Percentiles rank a stretch among this genome's conserved stretches.
phyloP scores from a whole-genome alignment of 2,888 invertebrate species.

The Aleiodes alternator region DNA sequence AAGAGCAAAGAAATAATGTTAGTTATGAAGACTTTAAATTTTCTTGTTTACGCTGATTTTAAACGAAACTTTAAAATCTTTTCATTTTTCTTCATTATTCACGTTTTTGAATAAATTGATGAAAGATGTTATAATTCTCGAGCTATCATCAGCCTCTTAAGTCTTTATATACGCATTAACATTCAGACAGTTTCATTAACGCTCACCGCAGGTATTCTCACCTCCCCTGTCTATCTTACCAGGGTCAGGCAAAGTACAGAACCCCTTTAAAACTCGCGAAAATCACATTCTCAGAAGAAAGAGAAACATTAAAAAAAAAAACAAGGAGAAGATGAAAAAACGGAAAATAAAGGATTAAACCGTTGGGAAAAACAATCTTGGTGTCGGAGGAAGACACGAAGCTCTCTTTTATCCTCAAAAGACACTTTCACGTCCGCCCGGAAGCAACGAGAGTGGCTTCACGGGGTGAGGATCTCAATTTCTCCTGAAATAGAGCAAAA shows the following conservation, averaged over 20 bases:
- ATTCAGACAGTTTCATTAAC: constrained; percentile 66
- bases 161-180: constrained; percentile 6
- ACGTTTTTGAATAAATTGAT: background rate
- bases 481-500: background rate
- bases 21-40: too few species aligned
- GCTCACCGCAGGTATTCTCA: constrained; percentile 63
- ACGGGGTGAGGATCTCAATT: constrained; percentile 45
- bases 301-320: background rate
- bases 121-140: too few species aligned
- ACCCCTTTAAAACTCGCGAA: too few species aligned
- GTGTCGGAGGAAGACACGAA: background rate
- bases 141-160: too few species aligned
- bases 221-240: constrained; percentile 42
- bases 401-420: constrained; percentile 6
- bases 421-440: constrained; percentile 48
- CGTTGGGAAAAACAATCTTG: constrained; percentile 1
- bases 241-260: background rate
- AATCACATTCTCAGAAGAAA: too few species aligned
- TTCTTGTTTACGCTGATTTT: too few species aligned
- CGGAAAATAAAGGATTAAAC: background rate
- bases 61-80: too few species aligned
- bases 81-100: background rate
- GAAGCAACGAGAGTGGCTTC: constrained; percentile 55
- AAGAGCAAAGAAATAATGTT: too few species aligned
- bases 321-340: background rate